phyloP scores from a whole-genome alignment of 2,888 invertebrate genomes.

The Drosophila mayaguana region DNA sequence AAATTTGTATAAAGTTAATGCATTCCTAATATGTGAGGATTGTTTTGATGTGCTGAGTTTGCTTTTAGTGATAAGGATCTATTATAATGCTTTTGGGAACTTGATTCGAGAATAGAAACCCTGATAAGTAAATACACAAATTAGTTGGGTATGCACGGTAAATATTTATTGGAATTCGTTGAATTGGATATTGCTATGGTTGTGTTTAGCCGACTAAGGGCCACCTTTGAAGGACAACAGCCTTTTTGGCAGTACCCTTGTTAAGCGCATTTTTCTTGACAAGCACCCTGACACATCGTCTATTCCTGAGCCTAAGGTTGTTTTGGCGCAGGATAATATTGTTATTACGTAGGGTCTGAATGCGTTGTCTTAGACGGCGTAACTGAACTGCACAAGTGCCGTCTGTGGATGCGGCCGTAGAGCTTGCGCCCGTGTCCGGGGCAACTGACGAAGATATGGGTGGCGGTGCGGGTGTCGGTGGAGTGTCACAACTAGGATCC shows the following conservation, averaged over 20 bases:
- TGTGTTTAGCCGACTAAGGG: not conserved
- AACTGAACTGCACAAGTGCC: not conserved
- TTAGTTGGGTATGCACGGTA: not conserved
- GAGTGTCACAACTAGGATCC: not conserved
- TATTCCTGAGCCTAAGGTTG: not conserved
- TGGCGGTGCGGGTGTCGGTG: not conserved
- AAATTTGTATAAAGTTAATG: no score
- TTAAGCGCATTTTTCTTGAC: not conserved
- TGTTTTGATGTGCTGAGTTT: no score
- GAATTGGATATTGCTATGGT: not conserved
- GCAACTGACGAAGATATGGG: not conserved
- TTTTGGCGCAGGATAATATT: not conserved
- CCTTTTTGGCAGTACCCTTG: not conserved
- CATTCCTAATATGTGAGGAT: no score
- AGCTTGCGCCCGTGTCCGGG: not conserved
- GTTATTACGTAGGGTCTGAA: not conserved
- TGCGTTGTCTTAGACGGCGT: not conserved
- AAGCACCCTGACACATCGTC: not conserved
- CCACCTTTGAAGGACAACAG: not conserved
- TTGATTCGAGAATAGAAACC: not conserved
- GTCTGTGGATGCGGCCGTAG: not conserved
- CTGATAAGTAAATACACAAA: not conserved
- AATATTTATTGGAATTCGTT: slow-evolving; percentile 1
- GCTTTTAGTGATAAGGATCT: no score
- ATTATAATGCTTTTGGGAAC: no score